phyloP scores from a whole-genome alignment of 2,113 vertebrate species.

The Hippolais icterina region DNA sequence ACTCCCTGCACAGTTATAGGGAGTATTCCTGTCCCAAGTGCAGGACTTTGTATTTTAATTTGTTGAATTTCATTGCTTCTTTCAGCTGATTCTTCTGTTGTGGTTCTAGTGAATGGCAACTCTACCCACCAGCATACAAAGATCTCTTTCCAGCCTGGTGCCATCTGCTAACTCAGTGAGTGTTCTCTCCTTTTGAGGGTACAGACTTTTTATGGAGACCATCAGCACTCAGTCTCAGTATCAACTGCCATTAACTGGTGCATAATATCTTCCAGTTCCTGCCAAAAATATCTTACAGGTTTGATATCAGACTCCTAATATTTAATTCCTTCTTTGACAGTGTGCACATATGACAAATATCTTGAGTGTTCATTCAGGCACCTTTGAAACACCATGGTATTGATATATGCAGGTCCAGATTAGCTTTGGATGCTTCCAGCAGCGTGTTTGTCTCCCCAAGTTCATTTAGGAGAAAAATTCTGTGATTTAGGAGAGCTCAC shows the following conservation, averaged over 20 bases:
- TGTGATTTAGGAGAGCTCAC: neutral
- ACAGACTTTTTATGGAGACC: neutral
- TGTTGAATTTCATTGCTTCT: neutral
- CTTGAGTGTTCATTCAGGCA: neutral
- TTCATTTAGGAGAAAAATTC: neutral
- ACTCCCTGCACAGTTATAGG: neutral
- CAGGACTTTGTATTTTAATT: neutral
- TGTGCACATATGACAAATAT: neutral
- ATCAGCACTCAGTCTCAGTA: neutral
- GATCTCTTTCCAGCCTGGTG: neutral
- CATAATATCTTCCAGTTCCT: neutral
- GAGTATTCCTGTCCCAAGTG: neutral
- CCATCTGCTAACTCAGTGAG: neutral
- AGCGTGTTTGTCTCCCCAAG: rapidly evolving
- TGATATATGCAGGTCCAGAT: neutral
- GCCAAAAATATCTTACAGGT: neutral
- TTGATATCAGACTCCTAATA: neutral
- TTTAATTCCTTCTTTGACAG: neutral
- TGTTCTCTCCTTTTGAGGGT: neutral
- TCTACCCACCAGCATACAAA: neutral
- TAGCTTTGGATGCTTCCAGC: neutral
- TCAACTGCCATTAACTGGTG: neutral
- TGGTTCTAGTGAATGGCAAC: neutral
- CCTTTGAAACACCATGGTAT: neutral
- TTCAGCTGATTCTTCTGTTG: neutral